phyloP scores from a whole-genome alignment of 2,797 vertebrate genomes.

The Brachymystax lenok region DNA sequence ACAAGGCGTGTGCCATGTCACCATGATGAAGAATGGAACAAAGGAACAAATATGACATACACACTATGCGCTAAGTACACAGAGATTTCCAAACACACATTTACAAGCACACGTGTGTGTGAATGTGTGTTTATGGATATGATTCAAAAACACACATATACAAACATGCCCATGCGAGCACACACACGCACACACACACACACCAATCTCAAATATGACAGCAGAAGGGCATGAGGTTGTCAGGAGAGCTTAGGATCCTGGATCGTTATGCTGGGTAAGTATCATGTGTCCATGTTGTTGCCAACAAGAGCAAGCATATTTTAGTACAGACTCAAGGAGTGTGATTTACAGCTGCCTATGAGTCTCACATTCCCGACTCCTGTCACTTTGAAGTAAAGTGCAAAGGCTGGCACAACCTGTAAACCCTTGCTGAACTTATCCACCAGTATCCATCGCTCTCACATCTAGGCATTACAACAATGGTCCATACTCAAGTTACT shows the following conservation, averaged over 20 bases:
- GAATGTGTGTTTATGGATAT: neutral
- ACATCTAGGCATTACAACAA: slow-evolving; percentile 4
- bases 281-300: neutral
- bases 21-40: neutral
- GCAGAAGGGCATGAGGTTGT: neutral
- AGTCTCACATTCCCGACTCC: slow-evolving; percentile 19
- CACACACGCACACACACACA: neutral
- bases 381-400: slow-evolving; percentile 20
- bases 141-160: neutral
- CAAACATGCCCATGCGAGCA: neutral
- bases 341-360: neutral
- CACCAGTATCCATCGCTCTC: slow-evolving; percentile 13
- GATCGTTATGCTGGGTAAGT: slow-evolving; percentile 31
- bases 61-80: neutral
- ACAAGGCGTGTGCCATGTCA: neutral
- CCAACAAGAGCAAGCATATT: neutral
- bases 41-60: neutral
- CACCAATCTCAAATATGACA: neutral
- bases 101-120: neutral
- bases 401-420: neutral
- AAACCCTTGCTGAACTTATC: neutral
- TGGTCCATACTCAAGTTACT: no score
- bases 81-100: neutral
- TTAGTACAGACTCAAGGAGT: neutral
- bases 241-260: neutral